These are phyloP conservation scores for Pyrrhia umbra DNA, from an alignment of 2,888 invertebrate species.

Conservation along the genomic window DNA sequence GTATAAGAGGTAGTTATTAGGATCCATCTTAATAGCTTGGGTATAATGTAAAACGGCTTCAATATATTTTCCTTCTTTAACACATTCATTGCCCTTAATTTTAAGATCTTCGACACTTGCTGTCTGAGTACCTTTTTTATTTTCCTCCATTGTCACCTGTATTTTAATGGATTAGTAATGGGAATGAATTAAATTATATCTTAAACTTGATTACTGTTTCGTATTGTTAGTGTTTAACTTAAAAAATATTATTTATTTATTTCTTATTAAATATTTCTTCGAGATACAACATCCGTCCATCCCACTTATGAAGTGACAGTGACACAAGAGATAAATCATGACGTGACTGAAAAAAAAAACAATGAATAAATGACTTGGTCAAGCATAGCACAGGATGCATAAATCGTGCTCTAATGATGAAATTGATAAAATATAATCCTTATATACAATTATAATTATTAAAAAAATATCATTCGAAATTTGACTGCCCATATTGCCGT, in stretches of 20 bases:
- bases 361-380: background rate
- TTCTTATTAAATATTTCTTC: conserved; percentile 20
- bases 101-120: conserved; percentile 91
- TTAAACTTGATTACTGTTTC: background rate
- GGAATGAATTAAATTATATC: conserved; percentile 8
- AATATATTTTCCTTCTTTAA: conserved; percentile 92
- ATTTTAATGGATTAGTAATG: background rate
- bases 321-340: conserved; percentile 1
- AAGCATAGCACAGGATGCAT: background rate
- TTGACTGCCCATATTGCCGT: no score
- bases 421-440: no score
- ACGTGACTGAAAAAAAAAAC: background rate
- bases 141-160: conserved; percentile 74
- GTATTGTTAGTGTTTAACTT: background rate
- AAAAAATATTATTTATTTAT: conserved; percentile 1
- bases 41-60: conserved; percentile 95
- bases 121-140: conserved; percentile 73
- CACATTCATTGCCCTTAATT: conserved; percentile 94
- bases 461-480: no score
- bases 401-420: no score
- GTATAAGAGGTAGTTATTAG: conserved; percentile 92
- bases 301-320: conserved; percentile 21
- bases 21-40: conserved; percentile 93
- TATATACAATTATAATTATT: no score
- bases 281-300: background rate